Evolutionary conservation across 2,113 vertebrate genomes (phyloP).

Genomic region (Pachyramphus minor): DNA sequence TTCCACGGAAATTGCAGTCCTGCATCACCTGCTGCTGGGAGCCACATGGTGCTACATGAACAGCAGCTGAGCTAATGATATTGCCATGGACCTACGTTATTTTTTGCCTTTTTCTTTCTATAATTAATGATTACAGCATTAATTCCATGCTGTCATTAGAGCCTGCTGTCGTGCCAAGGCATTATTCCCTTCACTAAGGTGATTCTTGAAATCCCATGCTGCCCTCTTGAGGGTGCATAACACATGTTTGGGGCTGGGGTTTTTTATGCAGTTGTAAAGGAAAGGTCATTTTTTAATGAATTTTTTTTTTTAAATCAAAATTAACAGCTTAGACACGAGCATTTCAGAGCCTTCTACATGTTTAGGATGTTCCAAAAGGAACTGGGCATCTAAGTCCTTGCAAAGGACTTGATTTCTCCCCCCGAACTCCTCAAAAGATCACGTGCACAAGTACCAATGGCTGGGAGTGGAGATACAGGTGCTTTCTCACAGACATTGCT

Average conservation of each 20-base stretch:
- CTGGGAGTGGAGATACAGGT: not conserved
- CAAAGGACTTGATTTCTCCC: not conserved
- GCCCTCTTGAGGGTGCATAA: slow-evolving; percentile 53
- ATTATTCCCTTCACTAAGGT: not conserved
- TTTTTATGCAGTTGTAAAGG: not conserved
- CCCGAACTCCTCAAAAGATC: not conserved
- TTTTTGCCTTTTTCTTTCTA: not conserved
- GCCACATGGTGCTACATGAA: not conserved
- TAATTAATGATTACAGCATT: not conserved
- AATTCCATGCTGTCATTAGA: not conserved
- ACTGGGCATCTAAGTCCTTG: too few relatives aligned
- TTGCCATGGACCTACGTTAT: not conserved
- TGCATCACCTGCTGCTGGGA: not conserved
- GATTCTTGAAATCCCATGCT: slow-evolving; percentile 38
- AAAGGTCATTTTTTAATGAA: not conserved
- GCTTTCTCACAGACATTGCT: not conserved
- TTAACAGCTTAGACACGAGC: not conserved
- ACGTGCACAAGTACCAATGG: not conserved
- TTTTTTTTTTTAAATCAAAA: not conserved
- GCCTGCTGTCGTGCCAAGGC: not conserved
- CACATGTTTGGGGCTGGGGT: rapidly evolving
- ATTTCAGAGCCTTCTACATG: not conserved
- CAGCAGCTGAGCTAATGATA: not conserved
- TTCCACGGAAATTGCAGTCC: not conserved
- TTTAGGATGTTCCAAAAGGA: not conserved